Conservation (phyloP, 2,113 vertebrate species). For the Formicarius rufipectus region DNA sequence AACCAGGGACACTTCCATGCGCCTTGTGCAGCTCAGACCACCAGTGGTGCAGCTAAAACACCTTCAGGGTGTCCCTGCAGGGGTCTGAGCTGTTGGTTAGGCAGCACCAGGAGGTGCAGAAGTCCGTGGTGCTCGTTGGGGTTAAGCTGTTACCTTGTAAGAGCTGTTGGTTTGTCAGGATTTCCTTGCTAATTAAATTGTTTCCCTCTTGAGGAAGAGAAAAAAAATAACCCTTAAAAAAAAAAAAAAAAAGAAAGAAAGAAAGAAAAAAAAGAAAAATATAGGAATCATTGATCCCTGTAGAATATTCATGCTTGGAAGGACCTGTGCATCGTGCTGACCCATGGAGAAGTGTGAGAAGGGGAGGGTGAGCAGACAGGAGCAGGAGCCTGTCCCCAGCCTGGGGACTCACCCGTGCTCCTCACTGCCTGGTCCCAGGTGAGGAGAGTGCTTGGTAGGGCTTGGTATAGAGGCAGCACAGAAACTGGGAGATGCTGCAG, state of each 20-base stretch:
- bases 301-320: neutral
- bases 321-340: rapidly evolving
- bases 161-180: neutral
- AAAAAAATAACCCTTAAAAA: neutral
- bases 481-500: neutral
- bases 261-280: too few species aligned
- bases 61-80: rapidly evolving
- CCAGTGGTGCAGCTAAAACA: neutral
- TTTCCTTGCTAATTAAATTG: neutral
- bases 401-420: neutral
- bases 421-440: rapidly evolving
- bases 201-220: neutral
- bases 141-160: neutral
- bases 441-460: rapidly evolving
- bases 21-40: neutral
- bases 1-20: rapidly evolving
- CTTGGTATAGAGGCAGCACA: rapidly evolving
- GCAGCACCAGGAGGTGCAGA: neutral
- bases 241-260: neutral
- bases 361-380: rapidly evolving
- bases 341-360: rapidly evolving
- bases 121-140: neutral
- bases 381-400: neutral
- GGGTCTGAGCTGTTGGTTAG: neutral
- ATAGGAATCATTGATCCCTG: neutral